Evolutionary conservation across 2,888 invertebrate species (phyloP), one percentile per base, ranked within the genome.

Genomic region (Drosophila nr. perissopoda): DNA sequence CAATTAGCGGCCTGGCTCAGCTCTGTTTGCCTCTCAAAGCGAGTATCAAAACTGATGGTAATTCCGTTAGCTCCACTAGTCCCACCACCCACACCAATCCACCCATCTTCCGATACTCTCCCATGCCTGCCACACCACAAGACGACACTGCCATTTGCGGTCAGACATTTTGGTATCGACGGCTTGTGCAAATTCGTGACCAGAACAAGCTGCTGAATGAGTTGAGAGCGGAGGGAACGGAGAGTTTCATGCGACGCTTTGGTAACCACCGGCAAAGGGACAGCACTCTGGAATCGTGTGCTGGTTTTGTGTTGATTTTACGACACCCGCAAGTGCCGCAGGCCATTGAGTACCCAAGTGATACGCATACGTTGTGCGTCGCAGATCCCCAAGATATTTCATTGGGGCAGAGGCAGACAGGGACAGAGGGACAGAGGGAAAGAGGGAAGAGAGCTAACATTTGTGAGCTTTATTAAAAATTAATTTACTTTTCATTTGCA

Each of bases 401-500:
- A 27, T 11, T 45, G 21, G 13, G 45, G 7, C 4, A 45, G 25
- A 25, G 1, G 7, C 1, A 7, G 4, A 13, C 42, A 53, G 64
- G 0, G 16, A 29, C 1, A 33, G 52, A 13, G 45, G 25, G 33
- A 16, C 27, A 48, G 42, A 34, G 33, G 11, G 33, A 21, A 36
- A 13, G 49, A 2, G 21, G 42, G 34, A 45, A 38, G 8, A 54
- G 58, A 33, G 45, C 60, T 71, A 73, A 60, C 84, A 81, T 82
- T 79, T 85, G 78, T 78, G 74, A 54, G 83, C 82, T 88, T 82
- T 82, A 89, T 89, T 87, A 89, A 89, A 89, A 87, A 88, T 89
- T 86, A 86, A 89, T 89, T 88, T 84, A 82, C 88, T 89, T 90
- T 89, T 89, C 83, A 89, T 89, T 89, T 89, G 80, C 83, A 86